Evolutionary conservation across 2,797 vertebrate genomes (phyloP).

Genomic region (Pristis pectinata): DNA sequence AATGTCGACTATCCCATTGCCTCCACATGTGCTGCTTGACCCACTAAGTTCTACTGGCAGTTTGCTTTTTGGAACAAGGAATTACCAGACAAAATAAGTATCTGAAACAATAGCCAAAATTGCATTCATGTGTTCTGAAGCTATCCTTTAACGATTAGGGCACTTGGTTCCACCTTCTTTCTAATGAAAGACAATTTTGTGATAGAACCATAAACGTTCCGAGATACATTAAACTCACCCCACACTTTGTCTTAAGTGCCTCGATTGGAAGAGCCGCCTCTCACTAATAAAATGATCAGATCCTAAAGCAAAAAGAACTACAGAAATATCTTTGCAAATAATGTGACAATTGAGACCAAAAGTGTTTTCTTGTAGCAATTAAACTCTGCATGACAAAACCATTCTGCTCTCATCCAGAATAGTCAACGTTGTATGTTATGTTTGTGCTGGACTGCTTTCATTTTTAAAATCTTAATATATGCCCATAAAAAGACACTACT

Average conservation of each 20-base stretch:
- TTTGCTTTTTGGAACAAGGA: too few relatives aligned
- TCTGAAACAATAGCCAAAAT: neutral
- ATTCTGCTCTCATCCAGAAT: neutral
- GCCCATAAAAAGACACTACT: neutral
- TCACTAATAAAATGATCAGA: neutral
- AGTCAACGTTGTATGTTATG: neutral
- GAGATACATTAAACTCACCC: neutral
- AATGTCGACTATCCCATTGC: too few relatives aligned
- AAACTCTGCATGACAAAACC: neutral
- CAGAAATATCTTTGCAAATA: neutral
- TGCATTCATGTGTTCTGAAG: neutral
- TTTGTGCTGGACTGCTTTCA: neutral
- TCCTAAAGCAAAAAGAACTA: neutral
- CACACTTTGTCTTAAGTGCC: neutral
- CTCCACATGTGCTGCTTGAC: too few relatives aligned
- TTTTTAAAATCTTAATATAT: neutral
- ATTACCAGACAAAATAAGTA: neutral
- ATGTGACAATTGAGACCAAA: neutral
- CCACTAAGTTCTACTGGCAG: too few relatives aligned
- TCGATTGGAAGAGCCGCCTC: neutral
- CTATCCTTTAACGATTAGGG: neutral
- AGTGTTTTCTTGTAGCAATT: neutral
- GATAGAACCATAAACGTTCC: neutral
- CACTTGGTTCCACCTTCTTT: neutral
- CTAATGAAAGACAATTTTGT: neutral